Evolutionary conservation across 2,797 vertebrate genomes (phyloP).

Genomic region (Chaunax sp.): DNA sequence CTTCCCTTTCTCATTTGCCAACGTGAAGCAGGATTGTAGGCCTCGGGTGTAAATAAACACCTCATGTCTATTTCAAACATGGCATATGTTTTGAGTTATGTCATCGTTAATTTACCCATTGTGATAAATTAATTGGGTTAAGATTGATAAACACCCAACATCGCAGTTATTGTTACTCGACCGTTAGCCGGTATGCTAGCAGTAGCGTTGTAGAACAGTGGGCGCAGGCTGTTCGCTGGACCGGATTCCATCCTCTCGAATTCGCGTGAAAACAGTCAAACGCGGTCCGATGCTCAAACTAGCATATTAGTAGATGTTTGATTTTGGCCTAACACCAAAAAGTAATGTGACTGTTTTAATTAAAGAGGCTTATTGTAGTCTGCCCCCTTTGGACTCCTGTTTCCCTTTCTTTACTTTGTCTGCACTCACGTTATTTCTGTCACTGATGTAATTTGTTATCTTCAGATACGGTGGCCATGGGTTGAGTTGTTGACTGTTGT

Average conservation of each 20-base stretch:
- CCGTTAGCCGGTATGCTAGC: slow-evolving; percentile 75
- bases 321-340: rapidly evolving
- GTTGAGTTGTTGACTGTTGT: slow-evolving; percentile 10
- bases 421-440: not conserved
- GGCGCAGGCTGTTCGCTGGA: slow-evolving; percentile 67
- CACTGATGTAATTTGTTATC: not conserved
- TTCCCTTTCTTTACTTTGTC: slow-evolving; percentile 30
- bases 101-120: rapidly evolving
- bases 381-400: slow-evolving; percentile 14
- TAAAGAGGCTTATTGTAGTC: not conserved
- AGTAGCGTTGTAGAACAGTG: slow-evolving; percentile 46
- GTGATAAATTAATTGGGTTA: not conserved
- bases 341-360: not conserved
- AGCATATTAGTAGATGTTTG: rapidly evolving
- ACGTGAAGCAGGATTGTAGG: slow-evolving; percentile 44
- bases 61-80: rapidly evolving
- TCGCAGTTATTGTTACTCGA: slow-evolving; percentile 69
- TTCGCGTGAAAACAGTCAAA: not conserved
- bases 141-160: slow-evolving; percentile 52
- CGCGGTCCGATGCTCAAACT: too few species aligned
- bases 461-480: not conserved
- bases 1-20: slow-evolving; percentile 58
- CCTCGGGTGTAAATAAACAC: slow-evolving; percentile 6
- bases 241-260: slow-evolving; percentile 26
- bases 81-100: rapidly evolving